phyloP scores from a whole-genome alignment of 2,113 vertebrate species.

The Podarcis cretensis region DNA sequence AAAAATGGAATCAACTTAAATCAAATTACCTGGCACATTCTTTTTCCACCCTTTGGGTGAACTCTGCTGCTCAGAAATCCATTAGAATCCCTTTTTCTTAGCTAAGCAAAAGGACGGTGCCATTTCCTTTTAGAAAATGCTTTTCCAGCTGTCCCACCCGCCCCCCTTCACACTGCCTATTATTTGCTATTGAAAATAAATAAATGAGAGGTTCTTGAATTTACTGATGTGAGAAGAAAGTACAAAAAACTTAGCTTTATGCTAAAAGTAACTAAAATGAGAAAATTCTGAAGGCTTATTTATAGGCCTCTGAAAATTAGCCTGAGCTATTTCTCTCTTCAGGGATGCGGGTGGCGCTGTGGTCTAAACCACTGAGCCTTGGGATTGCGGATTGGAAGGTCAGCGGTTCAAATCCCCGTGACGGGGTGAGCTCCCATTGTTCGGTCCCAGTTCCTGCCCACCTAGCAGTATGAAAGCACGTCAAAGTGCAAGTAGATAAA shows the following conservation, averaged over 20 bases:
- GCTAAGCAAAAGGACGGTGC: conserved; percentile 26
- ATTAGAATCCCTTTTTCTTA: conserved; percentile 40
- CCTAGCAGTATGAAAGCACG: no score
- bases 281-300: conserved; percentile 36
- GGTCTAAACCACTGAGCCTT: no score
- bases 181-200: conserved; percentile 20
- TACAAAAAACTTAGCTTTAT: conserved; percentile 58
- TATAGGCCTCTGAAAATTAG: neutral
- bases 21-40: conserved; percentile 53
- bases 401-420: no score
- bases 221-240: conserved; percentile 53
- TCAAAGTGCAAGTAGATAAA: no score
- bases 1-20: conserved; percentile 45
- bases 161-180: neutral
- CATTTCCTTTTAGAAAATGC: conserved; percentile 29
- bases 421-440: no score
- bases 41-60: conserved; percentile 42
- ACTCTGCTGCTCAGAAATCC: conserved; percentile 48
- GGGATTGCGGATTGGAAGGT: no score
- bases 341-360: no score
- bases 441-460: no score
- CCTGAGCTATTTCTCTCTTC: neutral
- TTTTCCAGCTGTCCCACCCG: neutral
- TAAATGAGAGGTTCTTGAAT: conserved; percentile 42
- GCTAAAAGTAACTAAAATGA: conserved; percentile 31